Percentiles rank a stretch among this genome's conserved stretches.
These are phyloP conservation scores for Centropus bengalensis DNA, from an alignment of 2,113 vertebrate genomes.

Conservation along the genomic window DNA sequence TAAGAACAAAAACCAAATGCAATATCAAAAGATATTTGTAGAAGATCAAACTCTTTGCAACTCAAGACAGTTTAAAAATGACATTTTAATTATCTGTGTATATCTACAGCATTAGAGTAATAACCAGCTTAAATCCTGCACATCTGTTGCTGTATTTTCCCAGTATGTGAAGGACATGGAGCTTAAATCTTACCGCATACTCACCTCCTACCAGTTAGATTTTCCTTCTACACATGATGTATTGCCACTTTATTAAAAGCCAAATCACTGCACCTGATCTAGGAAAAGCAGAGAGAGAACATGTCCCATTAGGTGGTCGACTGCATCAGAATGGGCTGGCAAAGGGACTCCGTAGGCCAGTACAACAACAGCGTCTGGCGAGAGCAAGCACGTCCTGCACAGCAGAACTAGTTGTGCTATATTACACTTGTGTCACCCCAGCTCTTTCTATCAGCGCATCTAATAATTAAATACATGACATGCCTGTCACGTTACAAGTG, in stretches of 20 bases:
- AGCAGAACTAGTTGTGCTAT: not conserved
- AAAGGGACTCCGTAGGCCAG: not conserved
- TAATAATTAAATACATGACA: not conserved
- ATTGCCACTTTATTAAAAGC: not conserved
- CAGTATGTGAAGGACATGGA: not conserved
- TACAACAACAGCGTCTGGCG: rapidly evolving
- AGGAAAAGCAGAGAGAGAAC: not conserved
- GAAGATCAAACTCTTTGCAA: not conserved
- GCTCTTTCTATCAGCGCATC: not conserved
- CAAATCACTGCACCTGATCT: not conserved
- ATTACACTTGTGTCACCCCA: not conserved
- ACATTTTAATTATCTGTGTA: not conserved
- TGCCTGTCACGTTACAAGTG: not conserved
- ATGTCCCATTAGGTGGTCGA: not conserved
- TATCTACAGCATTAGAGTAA: not conserved
- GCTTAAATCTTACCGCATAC: not conserved
- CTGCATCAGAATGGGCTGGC: not conserved
- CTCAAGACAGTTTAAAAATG: not conserved
- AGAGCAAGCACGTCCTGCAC: rapidly evolving
- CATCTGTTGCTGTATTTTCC: not conserved
- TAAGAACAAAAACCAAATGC: not conserved
- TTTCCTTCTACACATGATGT: not conserved
- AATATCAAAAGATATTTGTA: not conserved
- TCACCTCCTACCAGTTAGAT: not conserved
- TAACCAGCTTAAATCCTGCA: not conserved